Conservation (phyloP, 2,888 invertebrate genomes). For the Heliothis peltigera region DNA sequence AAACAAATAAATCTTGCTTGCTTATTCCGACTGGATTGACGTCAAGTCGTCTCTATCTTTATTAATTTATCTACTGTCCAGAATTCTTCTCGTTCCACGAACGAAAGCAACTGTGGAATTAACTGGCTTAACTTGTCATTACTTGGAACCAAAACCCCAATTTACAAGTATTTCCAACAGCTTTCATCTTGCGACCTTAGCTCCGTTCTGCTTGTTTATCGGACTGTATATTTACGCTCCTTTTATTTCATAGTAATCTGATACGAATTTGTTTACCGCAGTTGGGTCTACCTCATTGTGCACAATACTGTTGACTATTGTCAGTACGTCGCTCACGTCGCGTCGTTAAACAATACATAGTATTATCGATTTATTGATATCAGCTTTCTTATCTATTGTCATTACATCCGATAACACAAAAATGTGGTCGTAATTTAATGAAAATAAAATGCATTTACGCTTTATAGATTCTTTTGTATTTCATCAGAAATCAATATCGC, state of each 20-base stretch:
- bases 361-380: constrained; percentile 73
- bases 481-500: constrained; percentile 27
- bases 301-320: constrained; percentile 67
- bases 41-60: constrained; percentile 2
- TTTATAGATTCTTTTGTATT: constrained; percentile 26
- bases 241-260: constrained; percentile 80
- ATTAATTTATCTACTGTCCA: constrained; percentile 25
- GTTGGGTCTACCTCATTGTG: constrained; percentile 64
- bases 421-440: constrained; percentile 21
- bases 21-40: constrained; percentile 7
- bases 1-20: constrained; percentile 1
- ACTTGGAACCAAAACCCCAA: constrained; percentile 45
- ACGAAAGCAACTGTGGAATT: constrained; percentile 47
- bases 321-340: constrained; percentile 60
- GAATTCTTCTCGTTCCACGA: constrained; percentile 29
- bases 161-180: constrained; percentile 54
- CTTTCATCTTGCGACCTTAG: constrained; percentile 76
- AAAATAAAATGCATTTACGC: constrained; percentile 29
- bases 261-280: constrained; percentile 70
- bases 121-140: constrained; percentile 41
- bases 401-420: constrained; percentile 51
- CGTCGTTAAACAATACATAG: constrained; percentile 48
- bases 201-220: constrained; percentile 79
- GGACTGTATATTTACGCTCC: constrained; percentile 79
- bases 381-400: constrained; percentile 60